Evolutionary conservation across 2,888 invertebrate genomes (phyloP).

Genomic region (Leptinotarsa rubiginosa): DNA sequence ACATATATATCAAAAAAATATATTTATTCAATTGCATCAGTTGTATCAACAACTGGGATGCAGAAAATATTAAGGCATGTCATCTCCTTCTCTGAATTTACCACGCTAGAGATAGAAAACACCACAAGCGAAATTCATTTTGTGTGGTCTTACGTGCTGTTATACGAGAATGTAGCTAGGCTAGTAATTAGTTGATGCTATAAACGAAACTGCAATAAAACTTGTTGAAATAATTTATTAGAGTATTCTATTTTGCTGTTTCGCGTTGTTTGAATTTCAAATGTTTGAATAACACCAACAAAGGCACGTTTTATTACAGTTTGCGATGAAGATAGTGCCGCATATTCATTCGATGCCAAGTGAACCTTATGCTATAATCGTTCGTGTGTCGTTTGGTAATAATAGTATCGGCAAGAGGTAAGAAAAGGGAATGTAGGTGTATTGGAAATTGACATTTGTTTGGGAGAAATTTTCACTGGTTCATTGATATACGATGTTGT

Average conservation of each 20-base stretch:
- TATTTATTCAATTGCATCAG: too few species aligned
- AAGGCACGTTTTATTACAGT: not conserved
- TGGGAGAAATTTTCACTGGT: too few species aligned
- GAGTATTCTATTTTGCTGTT: constrained; percentile 12
- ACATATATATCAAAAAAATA: too few species aligned
- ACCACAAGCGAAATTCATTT: not conserved
- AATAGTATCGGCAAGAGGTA: too few species aligned
- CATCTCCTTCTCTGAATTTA: not conserved
- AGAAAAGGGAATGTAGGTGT: too few species aligned
- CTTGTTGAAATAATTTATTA: constrained; percentile 20
- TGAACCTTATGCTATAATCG: too few species aligned
- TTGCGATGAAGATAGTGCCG: not conserved
- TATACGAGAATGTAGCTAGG: not conserved
- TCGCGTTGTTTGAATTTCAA: not conserved
- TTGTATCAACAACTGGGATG: too few species aligned
- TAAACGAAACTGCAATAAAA: constrained; percentile 13
- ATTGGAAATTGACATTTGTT: too few species aligned
- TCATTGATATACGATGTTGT: too few species aligned
- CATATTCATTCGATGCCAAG: not conserved
- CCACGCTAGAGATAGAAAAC: not conserved
- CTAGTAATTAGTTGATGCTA: constrained; percentile 1
- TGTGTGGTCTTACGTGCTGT: constrained; percentile 18
- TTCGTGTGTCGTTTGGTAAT: too few species aligned
- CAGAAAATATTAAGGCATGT: too few species aligned
- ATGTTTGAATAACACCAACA: not conserved